Percentiles rank a stretch among this genome's conserved stretches.
phyloP scores from a whole-genome alignment of 2,797 vertebrate species.

The Strix occidentalis region DNA sequence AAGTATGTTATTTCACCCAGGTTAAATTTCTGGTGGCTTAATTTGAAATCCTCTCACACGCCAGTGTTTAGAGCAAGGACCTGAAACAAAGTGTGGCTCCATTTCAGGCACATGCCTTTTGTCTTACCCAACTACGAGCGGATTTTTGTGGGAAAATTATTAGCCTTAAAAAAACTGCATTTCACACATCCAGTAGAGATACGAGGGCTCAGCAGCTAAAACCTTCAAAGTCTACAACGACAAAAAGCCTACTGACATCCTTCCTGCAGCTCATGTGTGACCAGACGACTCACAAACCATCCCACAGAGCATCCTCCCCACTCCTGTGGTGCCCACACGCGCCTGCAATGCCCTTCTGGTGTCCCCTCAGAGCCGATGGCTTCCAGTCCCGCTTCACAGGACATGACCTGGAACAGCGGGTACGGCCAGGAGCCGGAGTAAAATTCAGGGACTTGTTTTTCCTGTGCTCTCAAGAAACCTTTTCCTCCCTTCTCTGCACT shows the following conservation, averaged over 20 bases:
- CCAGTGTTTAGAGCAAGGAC: background rate
- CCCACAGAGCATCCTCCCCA: background rate
- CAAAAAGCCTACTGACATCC: background rate
- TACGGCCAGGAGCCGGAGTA: accelerated
- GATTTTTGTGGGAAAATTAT: background rate
- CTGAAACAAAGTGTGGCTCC: background rate
- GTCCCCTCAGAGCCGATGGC: background rate
- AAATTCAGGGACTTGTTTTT: background rate
- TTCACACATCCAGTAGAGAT: background rate
- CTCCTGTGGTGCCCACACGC: background rate
- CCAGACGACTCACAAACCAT: background rate
- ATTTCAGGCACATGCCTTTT: background rate
- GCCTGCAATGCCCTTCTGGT: background rate
- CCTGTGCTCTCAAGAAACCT: background rate
- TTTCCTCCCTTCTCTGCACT: background rate
- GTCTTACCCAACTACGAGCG: background rate
- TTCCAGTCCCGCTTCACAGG: background rate
- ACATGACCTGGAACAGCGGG: accelerated
- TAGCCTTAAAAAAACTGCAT: background rate
- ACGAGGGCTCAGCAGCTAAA: background rate
- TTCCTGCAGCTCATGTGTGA: accelerated
- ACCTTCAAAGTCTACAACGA: background rate
- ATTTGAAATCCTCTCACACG: background rate
- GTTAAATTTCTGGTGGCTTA: background rate
- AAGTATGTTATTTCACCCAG: background rate